phyloP scores from a whole-genome alignment of 2,888 invertebrate genomes.

The Allophyes oxyacanthae region DNA sequence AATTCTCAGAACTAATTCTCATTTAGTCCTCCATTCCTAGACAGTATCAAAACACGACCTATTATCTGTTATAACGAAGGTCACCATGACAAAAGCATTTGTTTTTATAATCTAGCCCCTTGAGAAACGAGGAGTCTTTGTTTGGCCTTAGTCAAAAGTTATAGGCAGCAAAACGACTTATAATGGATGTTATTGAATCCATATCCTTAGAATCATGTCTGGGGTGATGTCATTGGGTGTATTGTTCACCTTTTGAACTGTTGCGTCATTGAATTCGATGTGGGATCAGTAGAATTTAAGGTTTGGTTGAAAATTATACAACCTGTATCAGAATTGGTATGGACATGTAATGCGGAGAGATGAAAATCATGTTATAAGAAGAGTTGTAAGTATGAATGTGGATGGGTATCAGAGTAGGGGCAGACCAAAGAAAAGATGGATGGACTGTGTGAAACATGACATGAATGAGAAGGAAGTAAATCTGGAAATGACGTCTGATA shows the following conservation, averaged over 20 bases:
- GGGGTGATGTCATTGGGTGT: slow-evolving; percentile 33
- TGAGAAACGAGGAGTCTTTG: slow-evolving; percentile 45
- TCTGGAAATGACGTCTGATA: no score
- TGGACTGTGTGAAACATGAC: no score
- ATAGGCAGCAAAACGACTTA: slow-evolving; percentile 36
- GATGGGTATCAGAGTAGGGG: no score
- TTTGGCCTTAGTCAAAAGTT: slow-evolving; percentile 49
- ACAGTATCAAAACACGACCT: slow-evolving; percentile 53
- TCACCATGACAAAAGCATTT: slow-evolving; percentile 57
- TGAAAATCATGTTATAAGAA: no score
- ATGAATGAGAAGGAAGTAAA: no score
- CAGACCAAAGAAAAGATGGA: no score
- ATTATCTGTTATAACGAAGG: slow-evolving; percentile 56
- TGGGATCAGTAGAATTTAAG: slow-evolving; percentile 10
- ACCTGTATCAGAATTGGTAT: no score
- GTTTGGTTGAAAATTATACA: background rate
- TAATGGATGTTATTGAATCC: slow-evolving; percentile 59
- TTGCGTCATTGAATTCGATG: background rate
- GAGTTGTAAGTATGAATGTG: no score
- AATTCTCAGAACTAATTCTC: background rate
- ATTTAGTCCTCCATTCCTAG: background rate
- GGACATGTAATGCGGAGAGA: no score
- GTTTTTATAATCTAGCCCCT: slow-evolving; percentile 56
- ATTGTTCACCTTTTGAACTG: slow-evolving; percentile 27
- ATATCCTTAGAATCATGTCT: slow-evolving; percentile 47